These are phyloP conservation scores for Notothenia rossii DNA, from an alignment of 2,113 vertebrate genomes.

Conservation along the genomic window DNA sequence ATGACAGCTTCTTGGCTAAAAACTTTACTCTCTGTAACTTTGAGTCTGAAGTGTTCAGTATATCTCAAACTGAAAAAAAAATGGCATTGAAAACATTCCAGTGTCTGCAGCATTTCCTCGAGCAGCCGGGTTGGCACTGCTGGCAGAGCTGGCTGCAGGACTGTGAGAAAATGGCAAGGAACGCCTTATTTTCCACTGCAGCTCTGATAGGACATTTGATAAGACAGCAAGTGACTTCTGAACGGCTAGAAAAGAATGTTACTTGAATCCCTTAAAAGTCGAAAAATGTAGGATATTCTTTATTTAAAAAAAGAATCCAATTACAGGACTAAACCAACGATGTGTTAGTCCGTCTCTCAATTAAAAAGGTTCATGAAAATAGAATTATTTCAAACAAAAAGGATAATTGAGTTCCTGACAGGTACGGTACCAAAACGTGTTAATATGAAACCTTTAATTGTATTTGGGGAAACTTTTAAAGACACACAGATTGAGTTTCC, in stretches of 20 bases:
- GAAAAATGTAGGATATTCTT: not conserved
- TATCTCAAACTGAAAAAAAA: conserved; percentile 61
- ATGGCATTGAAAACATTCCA: conserved; percentile 76
- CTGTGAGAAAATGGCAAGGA: conserved; percentile 66
- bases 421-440: no score
- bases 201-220: conserved; percentile 28
- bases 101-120: conserved; percentile 57
- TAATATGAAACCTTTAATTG: not conserved
- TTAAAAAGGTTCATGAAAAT: no score
- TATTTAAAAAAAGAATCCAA: not conserved
- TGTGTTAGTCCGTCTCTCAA: not conserved
- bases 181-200: conserved; percentile 1
- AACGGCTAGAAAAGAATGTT: not conserved
- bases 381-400: no score
- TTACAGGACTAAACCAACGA: not conserved
- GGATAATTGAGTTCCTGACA: no score
- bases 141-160: conserved; percentile 16
- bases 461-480: not conserved
- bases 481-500: not conserved
- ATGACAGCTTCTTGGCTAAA: conserved; percentile 22
- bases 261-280: not conserved
- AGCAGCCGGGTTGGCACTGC: conserved; percentile 33
- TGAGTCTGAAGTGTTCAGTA: conserved; percentile 30
- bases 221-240: conserved; percentile 12
- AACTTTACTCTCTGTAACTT: conserved; percentile 16